phyloP scores from a whole-genome alignment of 2,113 vertebrate species.

The Sus scrofa region T2T-Sscrofa CM000812.6:3103501-3104000 shows the following conservation, averaged over 20 bases:
- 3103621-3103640: no score
- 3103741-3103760: not conserved
- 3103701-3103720: not conserved
- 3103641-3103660: no score
- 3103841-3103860: not conserved
- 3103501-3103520: no score
- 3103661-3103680: no score
- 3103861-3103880: not conserved
- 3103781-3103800: not conserved
- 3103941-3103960: not conserved
- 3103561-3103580: no score
- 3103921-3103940: not conserved
- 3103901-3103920: not conserved
- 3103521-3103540: no score
- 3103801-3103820: not conserved
- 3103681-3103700: not conserved
- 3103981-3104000: not conserved
- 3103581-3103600: no score
- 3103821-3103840: not conserved
- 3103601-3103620: no score
- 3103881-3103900: not conserved
- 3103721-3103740: fast-evolving
- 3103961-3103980: not conserved
- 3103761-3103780: not conserved
- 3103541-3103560: no score